A percentile compares a stretch with the other conserved stretches of the same genome.
Conservation (phyloP, 1,140 invertebrate genomes). For the Delia radicum region DNA sequence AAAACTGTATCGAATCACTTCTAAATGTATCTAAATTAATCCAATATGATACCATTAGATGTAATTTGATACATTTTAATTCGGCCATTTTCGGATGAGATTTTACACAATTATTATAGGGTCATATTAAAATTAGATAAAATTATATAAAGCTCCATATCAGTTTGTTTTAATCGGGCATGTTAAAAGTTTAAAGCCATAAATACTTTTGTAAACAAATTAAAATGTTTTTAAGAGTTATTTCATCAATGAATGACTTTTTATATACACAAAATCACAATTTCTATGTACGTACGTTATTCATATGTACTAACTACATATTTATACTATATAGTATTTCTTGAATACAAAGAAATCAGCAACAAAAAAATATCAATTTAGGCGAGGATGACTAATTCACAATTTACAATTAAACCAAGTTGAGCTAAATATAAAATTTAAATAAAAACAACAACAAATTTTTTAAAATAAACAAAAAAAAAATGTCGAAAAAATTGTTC, state of each 20-base stretch:
- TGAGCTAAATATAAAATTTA: background rate
- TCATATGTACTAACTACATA: background rate
- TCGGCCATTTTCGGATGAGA: too few species aligned
- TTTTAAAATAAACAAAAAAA: background rate
- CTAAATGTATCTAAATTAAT: too few species aligned
- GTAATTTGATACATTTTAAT: too few species aligned
- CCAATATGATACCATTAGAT: too few species aligned
- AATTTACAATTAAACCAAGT: background rate
- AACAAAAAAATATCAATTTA: background rate
- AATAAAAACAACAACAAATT: background rate
- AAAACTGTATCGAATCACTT: too few species aligned
- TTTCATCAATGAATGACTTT: background rate
- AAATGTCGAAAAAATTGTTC: background rate
- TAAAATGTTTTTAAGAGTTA: background rate
- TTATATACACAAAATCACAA: background rate
- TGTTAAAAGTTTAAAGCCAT: background rate
- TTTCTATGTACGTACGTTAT: background rate
- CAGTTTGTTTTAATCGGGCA: too few species aligned
- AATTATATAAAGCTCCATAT: too few species aligned
- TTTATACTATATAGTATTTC: background rate
- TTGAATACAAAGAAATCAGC: background rate
- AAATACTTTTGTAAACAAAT: background rate
- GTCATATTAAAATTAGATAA: too few species aligned
- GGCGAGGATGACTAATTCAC: slow-evolving; percentile 11
- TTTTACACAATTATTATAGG: too few species aligned